Conservation (phyloP, 2,888 invertebrate species). For the Zaprionus obscuricornis region DNA sequence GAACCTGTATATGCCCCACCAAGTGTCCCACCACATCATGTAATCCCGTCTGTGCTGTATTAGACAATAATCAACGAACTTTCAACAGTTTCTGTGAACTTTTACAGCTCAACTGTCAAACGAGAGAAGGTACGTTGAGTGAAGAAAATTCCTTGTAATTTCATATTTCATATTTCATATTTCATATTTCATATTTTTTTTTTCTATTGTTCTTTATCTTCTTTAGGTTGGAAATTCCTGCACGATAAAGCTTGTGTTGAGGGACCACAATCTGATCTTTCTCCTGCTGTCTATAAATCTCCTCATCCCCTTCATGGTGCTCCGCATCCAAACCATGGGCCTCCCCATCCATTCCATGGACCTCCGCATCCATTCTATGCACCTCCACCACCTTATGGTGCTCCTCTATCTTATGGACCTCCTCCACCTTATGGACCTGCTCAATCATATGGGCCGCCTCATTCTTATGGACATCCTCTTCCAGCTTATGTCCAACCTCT, state of each 20-base stretch:
- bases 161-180: background rate
- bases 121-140: constrained; percentile 32
- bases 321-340: background rate
- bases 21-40: constrained; percentile 3
- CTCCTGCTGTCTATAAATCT: too few relatives aligned
- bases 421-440: background rate
- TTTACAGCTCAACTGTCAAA: constrained; percentile 13
- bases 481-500: constrained; percentile 4
- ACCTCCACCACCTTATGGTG: constrained; percentile 8
- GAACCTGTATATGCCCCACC: constrained; percentile 37
- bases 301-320: too few relatives aligned
- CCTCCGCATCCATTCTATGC: background rate
- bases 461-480: too few relatives aligned
- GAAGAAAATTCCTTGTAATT: background rate
- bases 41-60: constrained; percentile 24
- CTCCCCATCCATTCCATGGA: background rate
- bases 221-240: constrained; percentile 21
- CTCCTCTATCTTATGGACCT: background rate
- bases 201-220: background rate
- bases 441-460: background rate
- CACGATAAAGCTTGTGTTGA: constrained; percentile 3
- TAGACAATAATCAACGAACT: constrained; percentile 1
- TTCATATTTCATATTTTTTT: background rate
- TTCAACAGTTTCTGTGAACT: constrained; percentile 33
- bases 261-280: too few relatives aligned